Base-by-base conservation (phyloP, 2,113 vertebrate genomes). In the Blennius ocellaris region DNA sequence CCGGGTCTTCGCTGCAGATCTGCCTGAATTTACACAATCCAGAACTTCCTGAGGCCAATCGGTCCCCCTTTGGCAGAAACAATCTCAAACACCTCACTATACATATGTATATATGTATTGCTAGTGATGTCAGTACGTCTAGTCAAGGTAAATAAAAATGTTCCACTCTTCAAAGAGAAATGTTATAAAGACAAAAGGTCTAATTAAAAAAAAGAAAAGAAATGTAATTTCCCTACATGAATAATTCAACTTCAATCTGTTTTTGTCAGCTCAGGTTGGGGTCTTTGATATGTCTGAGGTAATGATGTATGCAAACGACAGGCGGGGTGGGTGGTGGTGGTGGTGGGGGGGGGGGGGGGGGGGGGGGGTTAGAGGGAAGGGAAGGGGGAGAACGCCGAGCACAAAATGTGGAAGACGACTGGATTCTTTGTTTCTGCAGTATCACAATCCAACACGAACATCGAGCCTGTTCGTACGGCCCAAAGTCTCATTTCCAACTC, bases 221-320 rank as follows among this genome's bases (percentile, higher is more conserved):
- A 84, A 63, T 74, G 38, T 69, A 81, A 86, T 83, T 85, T 83
- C 68, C 54, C 61, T 38, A 55, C 69, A 91, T 92, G 83, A 92
- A 90, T 91, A 76, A 92, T 90, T 87, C 85, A 90, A 63, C 71
- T 70, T 59, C 58, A 81, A 81, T 86, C 78, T 59, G 37, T 87
- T 76, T 78, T 89, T 90, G 85, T 90, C 82, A 68, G 61, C 76
- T 54, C 81, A 90, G 86, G 78, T 84, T 76, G 21, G 56, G 55
- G 11, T 77, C 76, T 87, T 83, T 85, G 81, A 88, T 82, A 79
- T 82, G 67, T 87, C 78, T 72, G 51, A 86, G 70, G 81, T 90
- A 92, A 92, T 90, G 80, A 88, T 80, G 82, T 79, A 89, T 89
- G 87, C 83, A 90, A 90, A 81, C 54, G 52, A 69, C 55, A 73